Conservation (phyloP, 1,140 invertebrate genomes). For the Ptiloglossa arizonensis region DNA sequence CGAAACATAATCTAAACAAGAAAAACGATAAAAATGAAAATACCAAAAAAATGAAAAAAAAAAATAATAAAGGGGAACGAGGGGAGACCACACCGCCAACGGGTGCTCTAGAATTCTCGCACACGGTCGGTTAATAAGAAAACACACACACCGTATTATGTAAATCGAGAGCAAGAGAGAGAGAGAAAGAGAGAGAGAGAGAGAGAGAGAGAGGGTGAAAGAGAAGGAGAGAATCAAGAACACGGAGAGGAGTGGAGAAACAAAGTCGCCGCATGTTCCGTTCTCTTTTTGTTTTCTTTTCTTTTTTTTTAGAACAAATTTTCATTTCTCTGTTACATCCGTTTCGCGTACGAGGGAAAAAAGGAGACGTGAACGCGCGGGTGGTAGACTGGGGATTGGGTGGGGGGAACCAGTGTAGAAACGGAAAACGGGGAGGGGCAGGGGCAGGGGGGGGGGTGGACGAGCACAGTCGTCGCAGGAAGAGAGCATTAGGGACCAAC, state of each 20-base stretch:
- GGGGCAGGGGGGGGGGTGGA: neutral
- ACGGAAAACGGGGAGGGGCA: neutral
- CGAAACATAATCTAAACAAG: slow-evolving; percentile 77
- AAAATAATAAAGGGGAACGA: slow-evolving; percentile 37
- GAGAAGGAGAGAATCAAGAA: slow-evolving; percentile 16
- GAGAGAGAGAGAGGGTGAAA: slow-evolving; percentile 6
- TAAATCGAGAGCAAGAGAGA: slow-evolving; percentile 21
- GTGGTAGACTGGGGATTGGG: too few relatives aligned
- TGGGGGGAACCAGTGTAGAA: neutral
- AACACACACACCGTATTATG: slow-evolving; percentile 13
- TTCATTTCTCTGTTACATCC: slow-evolving; percentile 38
- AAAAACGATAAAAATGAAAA: slow-evolving; percentile 46
- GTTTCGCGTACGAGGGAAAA: slow-evolving; percentile 37
- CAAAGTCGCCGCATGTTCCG: slow-evolving; percentile 2
- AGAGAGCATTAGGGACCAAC: slow-evolving; percentile 74
- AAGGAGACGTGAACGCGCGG: neutral
- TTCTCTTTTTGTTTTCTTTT: slow-evolving; percentile 27
- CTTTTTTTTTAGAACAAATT: neutral
- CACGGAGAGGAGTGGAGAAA: neutral
- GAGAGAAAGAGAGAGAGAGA: slow-evolving; percentile 4
- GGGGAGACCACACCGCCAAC: slow-evolving; percentile 51
- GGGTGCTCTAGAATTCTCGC: slow-evolving; percentile 54
- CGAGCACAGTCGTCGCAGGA: neutral
- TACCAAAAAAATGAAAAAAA: slow-evolving; percentile 38
- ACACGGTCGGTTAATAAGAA: too few relatives aligned